Evolutionary conservation across 2,888 invertebrate genomes (phyloP).

Genomic region (Alviniconcha strummeri): DNA sequence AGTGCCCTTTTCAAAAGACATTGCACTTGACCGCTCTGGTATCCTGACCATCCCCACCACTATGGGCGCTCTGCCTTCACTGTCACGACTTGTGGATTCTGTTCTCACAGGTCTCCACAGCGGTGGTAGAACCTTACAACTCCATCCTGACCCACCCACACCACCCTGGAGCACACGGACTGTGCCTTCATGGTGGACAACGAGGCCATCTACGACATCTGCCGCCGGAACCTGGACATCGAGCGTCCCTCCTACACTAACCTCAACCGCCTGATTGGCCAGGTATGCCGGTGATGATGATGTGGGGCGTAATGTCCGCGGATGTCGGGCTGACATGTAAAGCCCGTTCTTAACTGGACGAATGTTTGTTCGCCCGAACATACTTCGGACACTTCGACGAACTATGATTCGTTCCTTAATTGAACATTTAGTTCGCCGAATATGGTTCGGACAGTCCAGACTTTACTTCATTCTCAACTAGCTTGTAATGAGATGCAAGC

Average conservation of each 20-base stretch:
- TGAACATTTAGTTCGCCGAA: too few species aligned
- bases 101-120: constrained; percentile 55
- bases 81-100: not conserved
- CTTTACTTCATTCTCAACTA: too few species aligned
- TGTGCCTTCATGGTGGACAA: constrained; percentile 98
- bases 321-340: too few species aligned
- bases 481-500: too few species aligned
- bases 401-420: too few species aligned
- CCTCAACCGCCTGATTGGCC: constrained; percentile 94
- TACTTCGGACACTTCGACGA: too few species aligned
- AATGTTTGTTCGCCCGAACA: too few species aligned
- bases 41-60: not conserved
- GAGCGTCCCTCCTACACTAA: constrained; percentile 90
- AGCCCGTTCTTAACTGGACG: too few species aligned
- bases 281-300: constrained; percentile 70
- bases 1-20: too few species aligned
- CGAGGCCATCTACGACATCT: constrained; percentile 90
- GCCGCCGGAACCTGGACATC: constrained; percentile 85
- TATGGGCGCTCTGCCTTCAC: not conserved
- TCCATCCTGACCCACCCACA: constrained; percentile 93
- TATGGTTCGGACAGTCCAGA: too few species aligned
- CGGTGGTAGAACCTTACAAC: constrained; percentile 96
- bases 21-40: too few species aligned
- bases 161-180: constrained; percentile 93
- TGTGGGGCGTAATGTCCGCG: too few species aligned